Conservation (phyloP, 2,888 invertebrate species). For the Hydrotaea diabolus region DNA sequence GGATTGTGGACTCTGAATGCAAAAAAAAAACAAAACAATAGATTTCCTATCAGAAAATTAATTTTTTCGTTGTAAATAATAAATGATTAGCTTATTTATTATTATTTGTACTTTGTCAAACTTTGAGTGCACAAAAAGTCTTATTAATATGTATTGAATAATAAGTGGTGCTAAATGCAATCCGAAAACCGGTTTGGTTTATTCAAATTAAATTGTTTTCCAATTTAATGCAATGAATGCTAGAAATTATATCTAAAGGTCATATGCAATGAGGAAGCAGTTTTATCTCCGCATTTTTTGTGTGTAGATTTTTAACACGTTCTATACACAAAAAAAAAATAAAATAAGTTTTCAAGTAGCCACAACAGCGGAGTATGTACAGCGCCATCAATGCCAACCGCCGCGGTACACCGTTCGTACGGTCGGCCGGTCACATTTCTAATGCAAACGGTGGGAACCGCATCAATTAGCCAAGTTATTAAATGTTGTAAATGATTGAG, state of each 20-base stretch:
- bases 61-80: conserved; percentile 13
- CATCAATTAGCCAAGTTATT: conserved; percentile 63
- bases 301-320: conserved; percentile 50
- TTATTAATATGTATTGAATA: conserved; percentile 22
- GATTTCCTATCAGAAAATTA: background rate
- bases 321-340: conserved; percentile 23
- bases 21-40: background rate
- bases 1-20: background rate
- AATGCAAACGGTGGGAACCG: conserved; percentile 48
- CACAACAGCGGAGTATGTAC: background rate
- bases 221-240: conserved; percentile 50
- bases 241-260: conserved; percentile 54
- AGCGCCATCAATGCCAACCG: too few species aligned
- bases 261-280: conserved; percentile 59
- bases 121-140: conserved; percentile 1
- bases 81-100: conserved; percentile 28
- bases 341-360: conserved; percentile 21
- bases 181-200: conserved; percentile 38
- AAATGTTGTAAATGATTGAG: conserved; percentile 59
- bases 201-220: conserved; percentile 58
- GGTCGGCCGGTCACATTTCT: background rate
- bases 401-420: too few species aligned
- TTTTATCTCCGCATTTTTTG: conserved; percentile 22
- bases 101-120: conserved; percentile 26
- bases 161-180: conserved; percentile 7